phyloP scores from a whole-genome alignment of 2,888 invertebrate genomes.

The Tipula unca region DNA sequence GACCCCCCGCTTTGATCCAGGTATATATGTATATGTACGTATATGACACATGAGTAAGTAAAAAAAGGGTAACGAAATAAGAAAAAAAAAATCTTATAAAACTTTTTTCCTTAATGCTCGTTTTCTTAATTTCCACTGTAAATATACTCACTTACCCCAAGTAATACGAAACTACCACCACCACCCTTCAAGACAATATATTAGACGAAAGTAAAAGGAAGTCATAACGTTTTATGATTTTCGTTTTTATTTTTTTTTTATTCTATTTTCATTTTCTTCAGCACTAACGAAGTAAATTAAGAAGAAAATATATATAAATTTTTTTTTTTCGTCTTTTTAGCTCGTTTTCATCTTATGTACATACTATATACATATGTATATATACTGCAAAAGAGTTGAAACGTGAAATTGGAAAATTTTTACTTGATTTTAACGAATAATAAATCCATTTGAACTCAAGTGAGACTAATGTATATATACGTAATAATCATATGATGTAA shows the following conservation, averaged over 20 bases:
- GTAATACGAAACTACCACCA: not conserved
- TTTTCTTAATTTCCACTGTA: not conserved
- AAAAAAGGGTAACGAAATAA: not conserved
- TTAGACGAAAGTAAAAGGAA: not conserved
- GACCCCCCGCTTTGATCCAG: not conserved
- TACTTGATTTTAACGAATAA: slow-evolving; percentile 14
- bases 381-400: not conserved
- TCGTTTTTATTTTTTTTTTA: not conserved
- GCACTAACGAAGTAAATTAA: slow-evolving; percentile 8
- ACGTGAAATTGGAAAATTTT: slow-evolving; percentile 8
- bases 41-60: not conserved
- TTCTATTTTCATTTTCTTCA: not conserved
- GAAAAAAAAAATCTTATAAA: not conserved
- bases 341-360: not conserved
- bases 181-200: not conserved
- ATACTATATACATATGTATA: not conserved
- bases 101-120: not conserved
- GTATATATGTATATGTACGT: not conserved
- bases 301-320: not conserved
- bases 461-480: slow-evolving; percentile 8
- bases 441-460: slow-evolving; percentile 14
- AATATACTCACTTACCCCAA: not conserved
- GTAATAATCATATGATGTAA: not conserved
- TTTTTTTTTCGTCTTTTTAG: not conserved
- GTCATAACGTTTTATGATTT: slow-evolving; percentile 9